Evolutionary conservation across 2,888 invertebrate genomes (phyloP), one percentile per base, ranked within the genome.

Genomic region (Spodoptera littoralis): DNA sequence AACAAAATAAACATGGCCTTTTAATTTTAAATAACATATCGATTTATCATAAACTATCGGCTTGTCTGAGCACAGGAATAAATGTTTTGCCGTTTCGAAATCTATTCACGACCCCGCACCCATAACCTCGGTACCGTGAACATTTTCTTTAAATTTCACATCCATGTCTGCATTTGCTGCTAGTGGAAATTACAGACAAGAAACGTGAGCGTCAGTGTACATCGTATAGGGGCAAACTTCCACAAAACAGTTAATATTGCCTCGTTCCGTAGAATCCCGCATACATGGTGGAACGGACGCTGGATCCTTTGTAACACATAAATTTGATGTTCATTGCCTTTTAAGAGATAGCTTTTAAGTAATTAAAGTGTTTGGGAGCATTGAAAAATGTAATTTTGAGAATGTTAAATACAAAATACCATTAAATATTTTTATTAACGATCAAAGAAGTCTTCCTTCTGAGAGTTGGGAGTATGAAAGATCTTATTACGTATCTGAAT

Each of bases 301-400:
- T 59, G 54, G 30, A 58, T 61, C 73, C 74, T 79, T 76, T 80
- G 65, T 71, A 76, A 68, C 76, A 80, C 75, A 82, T 75, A 59
- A 80, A 83, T 83, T 81, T 78, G 70, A 78, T 77, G 66, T 78
- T 78, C 70, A 78, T 78, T 79, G 75, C 77, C 66, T 80, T 83
- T 84, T 71, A 84, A 79, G 79, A 79, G 74, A 80, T 83, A 82
- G 85, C 86, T 86, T 84, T 88, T 87, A 83, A 76, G 79, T 86
- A 83, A 88, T 88, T 87, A 85, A 85, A 86, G 79, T 82, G 79
- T 81, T 83, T 82, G 70, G 30, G 62, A 36, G 57, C 64, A 69
- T 64, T 65, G 55, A 57, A 67, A 73, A 73, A 69, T 6, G 1
- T 24, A 27, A 56, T 43, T 65, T 51, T 13, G 18, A 45, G 27